phyloP scores from a whole-genome alignment of 53 echinoderm and acorn worm genomes.

The Temnopleurus reevesii region DNA sequence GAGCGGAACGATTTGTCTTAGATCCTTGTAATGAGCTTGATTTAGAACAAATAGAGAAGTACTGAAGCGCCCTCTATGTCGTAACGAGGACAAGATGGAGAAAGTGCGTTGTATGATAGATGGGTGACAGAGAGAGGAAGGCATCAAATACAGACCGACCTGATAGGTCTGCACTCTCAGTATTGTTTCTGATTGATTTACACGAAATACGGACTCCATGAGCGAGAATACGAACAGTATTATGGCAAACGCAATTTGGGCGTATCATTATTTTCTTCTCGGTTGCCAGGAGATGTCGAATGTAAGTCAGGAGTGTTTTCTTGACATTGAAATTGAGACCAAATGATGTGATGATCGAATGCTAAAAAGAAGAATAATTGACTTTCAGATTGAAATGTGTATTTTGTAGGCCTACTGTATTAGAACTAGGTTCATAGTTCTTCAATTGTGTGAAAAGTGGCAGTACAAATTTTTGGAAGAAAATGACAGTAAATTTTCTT shows the following conservation, averaged over 20 bases:
- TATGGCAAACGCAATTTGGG: constrained; percentile 44
- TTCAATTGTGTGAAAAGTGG: constrained; percentile 32
- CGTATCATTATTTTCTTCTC: constrained; percentile 48
- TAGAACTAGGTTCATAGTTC: constrained; percentile 12
- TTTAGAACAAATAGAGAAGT: constrained; percentile 92
- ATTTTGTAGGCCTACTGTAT: constrained; percentile 39
- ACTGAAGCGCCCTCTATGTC: constrained; percentile 56
- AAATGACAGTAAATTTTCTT: constrained; percentile 72
- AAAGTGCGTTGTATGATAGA: neutral
- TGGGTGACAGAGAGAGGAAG: neutral
- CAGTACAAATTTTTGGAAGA: constrained; percentile 37
- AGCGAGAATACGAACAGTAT: constrained; percentile 46
- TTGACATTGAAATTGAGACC: constrained; percentile 24
- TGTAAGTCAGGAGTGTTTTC: neutral
- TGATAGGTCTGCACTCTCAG: neutral
- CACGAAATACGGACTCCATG: neutral
- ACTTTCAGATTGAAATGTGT: constrained; percentile 40
- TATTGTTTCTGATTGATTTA: constrained; percentile 22
- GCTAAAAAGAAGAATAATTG: constrained; percentile 29
- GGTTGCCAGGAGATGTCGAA: neutral
- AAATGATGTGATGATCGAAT: constrained; percentile 9
- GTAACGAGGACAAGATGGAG: neutral
- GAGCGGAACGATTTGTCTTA: constrained; percentile 62
- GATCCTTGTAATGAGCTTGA: constrained; percentile 83
- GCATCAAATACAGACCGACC: too few species aligned